Evolutionary conservation across 2,113 vertebrate species (phyloP), one percentile per base, ranked within the genome.

Genomic region (Rhinolophus sinicus): DNA sequence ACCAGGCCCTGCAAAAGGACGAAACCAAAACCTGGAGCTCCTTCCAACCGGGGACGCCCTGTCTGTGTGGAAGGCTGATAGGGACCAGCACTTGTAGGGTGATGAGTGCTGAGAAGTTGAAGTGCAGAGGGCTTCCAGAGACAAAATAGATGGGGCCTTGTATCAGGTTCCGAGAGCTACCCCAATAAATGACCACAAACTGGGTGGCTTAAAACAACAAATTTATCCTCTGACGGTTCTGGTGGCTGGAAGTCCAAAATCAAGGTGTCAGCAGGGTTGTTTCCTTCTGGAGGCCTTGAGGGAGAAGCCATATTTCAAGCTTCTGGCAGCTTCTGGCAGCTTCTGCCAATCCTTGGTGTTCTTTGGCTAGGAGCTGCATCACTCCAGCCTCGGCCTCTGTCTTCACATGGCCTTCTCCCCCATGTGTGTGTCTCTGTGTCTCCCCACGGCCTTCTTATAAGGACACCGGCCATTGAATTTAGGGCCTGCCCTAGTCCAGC

Each of bases 351-450:
- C 77, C 38, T 8, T 14, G 76, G 67, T 2, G 1, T 8, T 47
- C n/a, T 62, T 50, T 7, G n/a, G 28, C 72, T n/a, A 40, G 22
- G 9, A 15, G 58, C 33, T 3, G 3, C 33, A 13, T 64, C 83
- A 2, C 67, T 54, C 3, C 0, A 0, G 1, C 18, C 24, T 15
- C 83, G 22, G 33, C 47, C 44, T 56, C 44, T 2, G 0, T 19
- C 12, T 26, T 60, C 14, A 22, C 8, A 1, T 33, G 73, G 67
- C 8, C 62, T 24, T 26, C 18, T 22, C 10, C 24, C 16, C 10
- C 0, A 0, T 5, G 21, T 22, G 28, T 65, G 56, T 21, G 21
- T 35, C 78, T 35, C 88, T n/a, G 6, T 28, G 15, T 47, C 35
- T 22, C 70, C 35, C 52, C 52, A 5, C 5, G 52, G 26, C 13